A percentile compares a stretch with the other conserved stretches of the same genome.
phyloP scores from a whole-genome alignment of 2,888 invertebrate species.

The Podabrus alpinus region DNA sequence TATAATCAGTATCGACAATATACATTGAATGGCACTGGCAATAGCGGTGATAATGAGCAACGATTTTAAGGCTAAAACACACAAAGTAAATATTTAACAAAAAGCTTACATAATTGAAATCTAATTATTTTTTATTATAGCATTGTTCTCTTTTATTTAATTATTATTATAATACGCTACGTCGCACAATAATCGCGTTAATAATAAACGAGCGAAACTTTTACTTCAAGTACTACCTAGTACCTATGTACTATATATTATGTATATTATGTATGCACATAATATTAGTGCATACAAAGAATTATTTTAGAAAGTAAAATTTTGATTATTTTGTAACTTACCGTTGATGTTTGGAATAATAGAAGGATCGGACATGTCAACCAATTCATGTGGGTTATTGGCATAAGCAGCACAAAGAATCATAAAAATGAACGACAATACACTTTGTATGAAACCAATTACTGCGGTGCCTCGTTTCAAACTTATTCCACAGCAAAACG shows the following conservation, averaged over 20 bases:
- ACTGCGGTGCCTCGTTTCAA: slow-evolving; percentile 50
- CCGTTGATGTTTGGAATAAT: slow-evolving; percentile 45
- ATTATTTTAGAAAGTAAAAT: background rate
- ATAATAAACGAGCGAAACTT: background rate
- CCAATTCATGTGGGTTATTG: slow-evolving; percentile 50
- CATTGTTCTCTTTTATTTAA: background rate
- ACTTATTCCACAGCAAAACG: slow-evolving; percentile 41
- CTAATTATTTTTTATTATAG: background rate
- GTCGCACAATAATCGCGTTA: background rate
- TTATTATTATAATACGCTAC: background rate
- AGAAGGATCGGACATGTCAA: slow-evolving; percentile 49
- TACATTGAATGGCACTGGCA: slow-evolving; percentile 46
- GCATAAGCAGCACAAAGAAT: slow-evolving; percentile 51
- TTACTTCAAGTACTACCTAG: background rate
- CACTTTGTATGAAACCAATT: slow-evolving; percentile 50
- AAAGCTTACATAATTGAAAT: background rate
- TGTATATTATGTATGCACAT: too few species aligned
- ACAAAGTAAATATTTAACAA: background rate
- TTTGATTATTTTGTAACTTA: slow-evolving; percentile 29
- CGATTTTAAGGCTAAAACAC: slow-evolving; percentile 45
- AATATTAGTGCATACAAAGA: too few species aligned
- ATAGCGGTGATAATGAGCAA: slow-evolving; percentile 47
- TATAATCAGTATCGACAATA: slow-evolving; percentile 50
- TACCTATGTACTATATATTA: too few species aligned
- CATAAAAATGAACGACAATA: slow-evolving; percentile 49